These are phyloP conservation scores for Rallus limicola DNA, from an alignment of 2,113 vertebrate species.

Conservation along the genomic window DNA sequence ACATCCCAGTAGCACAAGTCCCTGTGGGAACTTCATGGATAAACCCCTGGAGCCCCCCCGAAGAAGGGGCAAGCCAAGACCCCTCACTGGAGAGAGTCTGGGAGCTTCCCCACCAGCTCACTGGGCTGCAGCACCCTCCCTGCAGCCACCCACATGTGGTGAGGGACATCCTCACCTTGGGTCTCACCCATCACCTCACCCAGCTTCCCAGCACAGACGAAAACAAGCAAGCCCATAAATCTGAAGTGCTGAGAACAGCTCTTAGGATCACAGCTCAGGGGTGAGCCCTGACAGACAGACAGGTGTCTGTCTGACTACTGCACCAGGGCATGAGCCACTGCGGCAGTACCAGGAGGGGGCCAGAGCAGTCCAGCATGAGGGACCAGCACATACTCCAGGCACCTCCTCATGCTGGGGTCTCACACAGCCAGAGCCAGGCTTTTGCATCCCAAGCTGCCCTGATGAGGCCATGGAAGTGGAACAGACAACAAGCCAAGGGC, in stretches of 20 bases:
- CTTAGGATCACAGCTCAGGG: rapidly evolving
- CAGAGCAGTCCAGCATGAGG: rapidly evolving
- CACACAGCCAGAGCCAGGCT: rapidly evolving
- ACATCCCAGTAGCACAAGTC: not conserved
- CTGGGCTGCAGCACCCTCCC: not conserved
- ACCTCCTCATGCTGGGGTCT: not conserved
- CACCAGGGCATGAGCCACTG: rapidly evolving
- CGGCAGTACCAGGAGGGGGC: not conserved
- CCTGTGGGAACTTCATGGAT: not conserved
- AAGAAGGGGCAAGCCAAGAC: not conserved
- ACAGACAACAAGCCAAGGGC: not conserved
- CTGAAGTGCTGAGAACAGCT: not conserved
- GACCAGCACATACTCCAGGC: rapidly evolving
- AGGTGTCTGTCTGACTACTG: rapidly evolving
- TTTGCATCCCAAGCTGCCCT: not conserved
- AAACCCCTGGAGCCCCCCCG: rapidly evolving
- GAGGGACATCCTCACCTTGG: rapidly evolving
- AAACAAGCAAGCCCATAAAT: not conserved
- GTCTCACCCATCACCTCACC: not conserved
- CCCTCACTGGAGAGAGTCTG: not conserved
- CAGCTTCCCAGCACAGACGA: not conserved
- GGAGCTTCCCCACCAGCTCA: not conserved
- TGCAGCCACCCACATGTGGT: rapidly evolving
- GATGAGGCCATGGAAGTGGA: not conserved
- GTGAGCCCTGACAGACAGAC: rapidly evolving